These are phyloP conservation scores for Alfaro cultratus DNA, from an alignment of 2,797 vertebrate genomes.

Conservation along the genomic window DNA sequence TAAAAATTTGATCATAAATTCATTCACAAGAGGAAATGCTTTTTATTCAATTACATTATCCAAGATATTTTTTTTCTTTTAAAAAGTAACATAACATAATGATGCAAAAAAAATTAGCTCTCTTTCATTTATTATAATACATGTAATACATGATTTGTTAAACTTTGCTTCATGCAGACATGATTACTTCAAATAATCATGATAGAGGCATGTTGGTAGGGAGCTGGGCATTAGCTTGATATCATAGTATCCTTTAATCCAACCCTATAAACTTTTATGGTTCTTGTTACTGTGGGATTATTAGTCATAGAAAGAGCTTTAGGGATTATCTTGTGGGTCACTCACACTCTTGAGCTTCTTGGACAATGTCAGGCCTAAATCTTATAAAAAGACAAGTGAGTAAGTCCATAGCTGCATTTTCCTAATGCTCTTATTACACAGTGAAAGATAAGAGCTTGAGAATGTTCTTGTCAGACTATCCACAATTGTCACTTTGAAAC, in stretches of 20 bases:
- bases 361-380: slow-evolving; percentile 17
- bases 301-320: background rate
- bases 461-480: background rate
- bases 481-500: slow-evolving; percentile 8
- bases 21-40: background rate
- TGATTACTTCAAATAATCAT: background rate
- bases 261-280: slow-evolving; percentile 4
- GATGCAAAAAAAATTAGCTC: background rate
- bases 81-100: background rate
- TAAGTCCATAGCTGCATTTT: slow-evolving; percentile 2
- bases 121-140: background rate
- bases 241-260: background rate
- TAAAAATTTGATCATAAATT: background rate
- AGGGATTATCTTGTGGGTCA: slow-evolving; percentile 5
- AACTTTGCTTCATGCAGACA: background rate
- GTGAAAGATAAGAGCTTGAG: background rate
- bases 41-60: background rate
- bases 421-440: slow-evolving; percentile 9
- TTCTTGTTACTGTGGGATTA: background rate
- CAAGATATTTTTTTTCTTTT: background rate
- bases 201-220: background rate
- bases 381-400: slow-evolving; percentile 2
- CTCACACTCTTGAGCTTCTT: slow-evolving; percentile 7
- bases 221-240: background rate
- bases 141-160: too few species aligned